Percentiles rank a stretch among this genome's conserved stretches.
These are phyloP conservation scores for Chydorus sphaericus DNA, from an alignment of 2,888 invertebrate genomes.

Conservation along the genomic window DNA sequence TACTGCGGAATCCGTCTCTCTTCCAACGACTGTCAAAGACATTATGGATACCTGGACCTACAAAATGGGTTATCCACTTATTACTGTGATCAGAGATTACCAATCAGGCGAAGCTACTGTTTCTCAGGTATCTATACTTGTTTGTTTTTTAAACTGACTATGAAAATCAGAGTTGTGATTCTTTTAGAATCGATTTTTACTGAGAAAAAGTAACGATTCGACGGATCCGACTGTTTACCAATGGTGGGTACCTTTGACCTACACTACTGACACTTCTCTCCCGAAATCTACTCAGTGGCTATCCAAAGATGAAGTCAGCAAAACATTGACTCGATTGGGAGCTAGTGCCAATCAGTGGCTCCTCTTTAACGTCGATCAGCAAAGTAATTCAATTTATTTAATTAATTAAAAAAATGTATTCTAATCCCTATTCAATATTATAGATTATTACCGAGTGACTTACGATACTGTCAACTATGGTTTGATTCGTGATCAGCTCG, in stretches of 20 bases:
- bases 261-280: slow-evolving; percentile 23
- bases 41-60: slow-evolving; percentile 35
- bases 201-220: slow-evolving; percentile 16
- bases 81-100: slow-evolving; percentile 21
- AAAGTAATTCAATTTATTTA: slow-evolving; percentile 15
- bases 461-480: slow-evolving; percentile 20
- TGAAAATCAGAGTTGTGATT: background rate
- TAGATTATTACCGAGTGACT: slow-evolving; percentile 25
- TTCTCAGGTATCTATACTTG: slow-evolving; percentile 18
- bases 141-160: background rate
- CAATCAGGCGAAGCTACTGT: slow-evolving; percentile 19
- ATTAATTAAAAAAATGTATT: slow-evolving; percentile 19
- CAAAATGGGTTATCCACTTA: slow-evolving; percentile 28
- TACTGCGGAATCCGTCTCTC: slow-evolving; percentile 36
- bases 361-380: slow-evolving; percentile 23
- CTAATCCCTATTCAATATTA: background rate
- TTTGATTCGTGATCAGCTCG: slow-evolving; percentile 18
- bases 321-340: slow-evolving; percentile 35
- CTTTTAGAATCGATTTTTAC: slow-evolving; percentile 20
- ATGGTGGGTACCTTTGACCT: slow-evolving; percentile 48
- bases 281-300: background rate
- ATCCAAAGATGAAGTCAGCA: slow-evolving; percentile 38
- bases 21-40: slow-evolving; percentile 39
- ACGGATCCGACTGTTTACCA: slow-evolving; percentile 21
- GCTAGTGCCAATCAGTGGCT: slow-evolving; percentile 26